phyloP scores from a whole-genome alignment of 2,113 vertebrate genomes.

The Onychostruthus taczanowskii region DNA sequence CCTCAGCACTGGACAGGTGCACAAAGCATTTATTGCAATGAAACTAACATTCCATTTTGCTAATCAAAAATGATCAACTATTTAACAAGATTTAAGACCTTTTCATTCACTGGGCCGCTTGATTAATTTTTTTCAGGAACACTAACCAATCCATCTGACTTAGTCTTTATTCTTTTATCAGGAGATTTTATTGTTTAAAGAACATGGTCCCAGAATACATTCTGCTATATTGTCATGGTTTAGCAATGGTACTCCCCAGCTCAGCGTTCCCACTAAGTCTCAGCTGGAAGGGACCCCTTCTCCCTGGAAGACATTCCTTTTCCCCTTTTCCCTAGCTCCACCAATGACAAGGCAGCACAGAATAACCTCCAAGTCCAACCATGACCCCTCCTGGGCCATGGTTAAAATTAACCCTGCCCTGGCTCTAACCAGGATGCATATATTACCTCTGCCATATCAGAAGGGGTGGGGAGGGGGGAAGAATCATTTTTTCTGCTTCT shows the following conservation, averaged over 20 bases:
- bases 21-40: background rate
- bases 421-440: background rate
- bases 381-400: background rate
- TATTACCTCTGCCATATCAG: background rate
- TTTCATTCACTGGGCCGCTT: background rate
- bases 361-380: background rate
- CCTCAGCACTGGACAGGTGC: background rate
- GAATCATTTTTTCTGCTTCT: background rate
- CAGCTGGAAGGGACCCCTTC: background rate
- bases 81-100: background rate
- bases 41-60: background rate
- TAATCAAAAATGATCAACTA: background rate
- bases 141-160: background rate
- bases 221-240: background rate
- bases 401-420: background rate
- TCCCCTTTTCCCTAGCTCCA: background rate
- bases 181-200: background rate
- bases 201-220: background rate
- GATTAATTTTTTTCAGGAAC: background rate
- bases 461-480: rapidly evolving
- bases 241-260: background rate
- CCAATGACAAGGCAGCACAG: background rate
- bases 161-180: background rate
- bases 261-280: background rate
- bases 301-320: background rate